These are phyloP conservation scores for Ctenopoma kingsleyae DNA, from an alignment of 2,797 vertebrate species.

Conservation along the genomic window DNA sequence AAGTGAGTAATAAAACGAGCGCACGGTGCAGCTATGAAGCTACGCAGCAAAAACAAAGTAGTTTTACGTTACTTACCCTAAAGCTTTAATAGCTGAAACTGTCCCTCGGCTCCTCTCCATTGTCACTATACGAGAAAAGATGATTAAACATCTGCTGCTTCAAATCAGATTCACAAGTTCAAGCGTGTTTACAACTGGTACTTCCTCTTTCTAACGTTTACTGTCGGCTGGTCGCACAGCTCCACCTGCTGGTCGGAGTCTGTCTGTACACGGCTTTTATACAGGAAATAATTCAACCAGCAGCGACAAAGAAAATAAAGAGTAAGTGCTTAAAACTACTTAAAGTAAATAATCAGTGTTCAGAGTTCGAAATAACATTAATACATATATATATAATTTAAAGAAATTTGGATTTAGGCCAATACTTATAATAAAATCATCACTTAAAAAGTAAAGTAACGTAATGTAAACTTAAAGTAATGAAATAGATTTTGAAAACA, in stretches of 20 bases:
- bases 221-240: background rate
- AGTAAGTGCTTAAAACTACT: background rate
- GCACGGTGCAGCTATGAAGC: background rate
- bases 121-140: fast-evolving
- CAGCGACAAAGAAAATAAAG: background rate
- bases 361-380: too few species aligned
- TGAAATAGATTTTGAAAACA: too few species aligned
- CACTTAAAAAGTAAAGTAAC: too few species aligned
- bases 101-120: slow-evolving; percentile 74
- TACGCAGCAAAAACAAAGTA: background rate
- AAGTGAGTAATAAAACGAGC: background rate
- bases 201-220: slow-evolving; percentile 26
- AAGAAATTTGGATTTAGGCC: too few species aligned
- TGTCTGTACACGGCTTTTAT: background rate
- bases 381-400: too few species aligned
- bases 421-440: too few species aligned
- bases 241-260: slow-evolving; percentile 54
- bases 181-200: background rate
- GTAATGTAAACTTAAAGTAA: too few species aligned
- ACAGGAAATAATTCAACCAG: background rate
- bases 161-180: background rate
- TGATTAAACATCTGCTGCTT: fast-evolving
- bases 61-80: slow-evolving; percentile 73
- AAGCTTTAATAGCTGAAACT: slow-evolving; percentile 65
- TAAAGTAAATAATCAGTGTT: too few species aligned